phyloP scores from a whole-genome alignment of 1,140 invertebrate species.

The Portunus trituberculatus region DNA sequence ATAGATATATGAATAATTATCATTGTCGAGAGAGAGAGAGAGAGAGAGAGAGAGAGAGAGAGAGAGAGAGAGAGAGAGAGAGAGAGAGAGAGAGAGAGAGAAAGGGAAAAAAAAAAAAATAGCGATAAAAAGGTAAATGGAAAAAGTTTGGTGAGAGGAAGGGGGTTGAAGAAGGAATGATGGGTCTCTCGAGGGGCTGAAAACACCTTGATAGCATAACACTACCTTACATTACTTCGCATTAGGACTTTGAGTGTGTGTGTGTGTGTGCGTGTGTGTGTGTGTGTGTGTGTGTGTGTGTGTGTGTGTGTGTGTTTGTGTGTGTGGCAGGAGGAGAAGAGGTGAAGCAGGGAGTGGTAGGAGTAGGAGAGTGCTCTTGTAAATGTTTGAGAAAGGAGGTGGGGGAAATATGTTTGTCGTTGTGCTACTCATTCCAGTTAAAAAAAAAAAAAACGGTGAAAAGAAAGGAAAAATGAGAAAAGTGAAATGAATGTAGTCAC shows the following conservation, averaged over 20 bases:
- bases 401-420: neutral
- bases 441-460: too few relatives aligned
- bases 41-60: neutral
- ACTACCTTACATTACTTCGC: too few relatives aligned
- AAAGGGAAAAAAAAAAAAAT: neutral
- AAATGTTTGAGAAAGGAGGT: neutral
- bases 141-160: neutral
- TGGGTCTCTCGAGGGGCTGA: neutral
- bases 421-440: too few relatives aligned
- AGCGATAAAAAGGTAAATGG: neutral
- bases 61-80: slow-evolving; percentile 47
- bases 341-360: neutral
- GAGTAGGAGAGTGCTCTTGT: neutral
- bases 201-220: too few relatives aligned
- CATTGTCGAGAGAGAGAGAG: neutral
- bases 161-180: neutral
- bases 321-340: neutral
- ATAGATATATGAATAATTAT: neutral
- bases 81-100: slow-evolving; percentile 33
- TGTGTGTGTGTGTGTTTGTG: too few relatives aligned
- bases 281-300: too few relatives aligned
- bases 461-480: too few relatives aligned
- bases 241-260: too few relatives aligned
- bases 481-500: too few relatives aligned
- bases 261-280: too few relatives aligned